Evolutionary conservation across 30 jellyfish, hydroid and myxozoan genomes (phyloP).

Genomic region (Rhopilema esculentum): DNA sequence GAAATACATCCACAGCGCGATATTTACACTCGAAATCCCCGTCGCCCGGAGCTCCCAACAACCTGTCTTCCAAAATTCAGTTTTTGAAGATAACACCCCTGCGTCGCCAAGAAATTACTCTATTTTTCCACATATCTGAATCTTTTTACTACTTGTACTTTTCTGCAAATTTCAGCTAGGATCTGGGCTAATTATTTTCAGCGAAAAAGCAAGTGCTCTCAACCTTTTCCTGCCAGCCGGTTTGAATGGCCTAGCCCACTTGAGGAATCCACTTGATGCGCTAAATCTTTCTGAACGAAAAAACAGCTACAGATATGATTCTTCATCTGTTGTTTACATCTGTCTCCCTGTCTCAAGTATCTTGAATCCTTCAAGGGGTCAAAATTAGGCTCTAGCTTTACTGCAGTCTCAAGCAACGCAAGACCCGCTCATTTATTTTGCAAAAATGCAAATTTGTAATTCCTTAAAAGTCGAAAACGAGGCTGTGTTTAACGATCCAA

Average conservation of each 20-base stretch:
- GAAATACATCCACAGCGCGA: no score
- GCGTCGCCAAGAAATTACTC: neutral
- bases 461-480: neutral
- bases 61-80: neutral
- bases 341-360: neutral
- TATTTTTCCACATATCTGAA: neutral
- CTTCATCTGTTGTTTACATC: neutral
- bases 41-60: neutral
- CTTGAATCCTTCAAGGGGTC: neutral
- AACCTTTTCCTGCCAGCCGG: slow-evolving; percentile 49
- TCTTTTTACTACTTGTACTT: neutral
- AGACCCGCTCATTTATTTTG: slow-evolving; percentile 21
- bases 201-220: slow-evolving; percentile 31
- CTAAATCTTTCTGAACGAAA: neutral
- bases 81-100: neutral
- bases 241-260: slow-evolving; percentile 15
- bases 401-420: slow-evolving; percentile 23
- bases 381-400: neutral
- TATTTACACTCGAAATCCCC: no score
- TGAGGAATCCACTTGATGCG: neutral
- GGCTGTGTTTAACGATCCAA: slow-evolving; percentile 6
- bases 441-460: slow-evolving; percentile 24
- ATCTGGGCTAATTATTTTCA: neutral
- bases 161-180: neutral
- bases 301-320: neutral